Base-by-base conservation (phyloP, 2,888 invertebrate species). In the Xanthorhoe spadicearia region DNA sequence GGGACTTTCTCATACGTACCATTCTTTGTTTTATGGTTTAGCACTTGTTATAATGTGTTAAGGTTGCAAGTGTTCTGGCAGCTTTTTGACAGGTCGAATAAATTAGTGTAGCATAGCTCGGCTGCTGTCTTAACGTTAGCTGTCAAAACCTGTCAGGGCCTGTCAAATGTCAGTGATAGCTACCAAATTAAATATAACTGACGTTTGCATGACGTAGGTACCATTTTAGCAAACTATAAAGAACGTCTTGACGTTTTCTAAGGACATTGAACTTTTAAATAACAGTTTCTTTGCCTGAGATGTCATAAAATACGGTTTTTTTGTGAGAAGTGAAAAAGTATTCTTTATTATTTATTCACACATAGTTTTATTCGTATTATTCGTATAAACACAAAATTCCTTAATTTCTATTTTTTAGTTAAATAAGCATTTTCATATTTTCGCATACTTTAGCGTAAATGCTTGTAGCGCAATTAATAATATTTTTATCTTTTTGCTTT, bases 141-240 rank as follows among this genome's bases (percentile, higher is more conserved):
- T 71, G 75, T 76, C 76, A 73, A 71, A 66, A 68, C 69, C 55
- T 76, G 80, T 78, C 77, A 74, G 75, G 74, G 69, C 62, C 68
- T 72, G 77, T 79, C 74, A 77, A 72, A 66, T 74, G 74, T 62
- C 71, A 71, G 71, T 66, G 75, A 70, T 69, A 53, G 70, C 72
- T 72, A 66, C 68, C 66, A 61, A 62, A 60, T 56, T 56, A 55
- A 63, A 64, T 61, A 52, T 60, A 51, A 61, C 51, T 67, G 68
- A 64, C 69, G 66, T n/a, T n/a, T n/a, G n/a, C n/a, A n/a, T n/a
- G n/a, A n/a, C n/a, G n/a, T n/a, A n/a, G n/a, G n/a, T 46, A 43
- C 1, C 35, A 38, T 10, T 8, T 10, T 43, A 43, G 38, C 38
- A 43, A 28, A 50, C 7, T 54, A 49, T 49, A 59, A 46, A 62